Evolutionary conservation across 2,888 invertebrate genomes (phyloP).

Genomic region (Corbicula japonica): DNA sequence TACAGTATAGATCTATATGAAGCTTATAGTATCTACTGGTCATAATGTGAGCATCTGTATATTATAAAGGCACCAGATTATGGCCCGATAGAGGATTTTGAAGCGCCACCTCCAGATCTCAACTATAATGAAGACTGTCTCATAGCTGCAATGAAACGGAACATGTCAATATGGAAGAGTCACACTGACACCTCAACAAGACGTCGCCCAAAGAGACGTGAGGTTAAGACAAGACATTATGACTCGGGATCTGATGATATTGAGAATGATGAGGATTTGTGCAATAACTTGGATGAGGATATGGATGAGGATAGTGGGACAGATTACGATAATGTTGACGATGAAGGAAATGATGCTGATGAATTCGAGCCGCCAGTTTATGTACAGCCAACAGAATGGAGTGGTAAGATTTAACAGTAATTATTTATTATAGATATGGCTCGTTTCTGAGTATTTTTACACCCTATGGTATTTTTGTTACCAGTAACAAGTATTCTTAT

Average conservation of each 20-base stretch:
- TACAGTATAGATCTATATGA: no score
- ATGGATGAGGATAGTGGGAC: conserved; percentile 38
- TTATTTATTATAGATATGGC: no score
- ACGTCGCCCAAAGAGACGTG: conserved; percentile 1
- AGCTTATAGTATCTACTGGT: no score
- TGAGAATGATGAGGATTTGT: conserved; percentile 22
- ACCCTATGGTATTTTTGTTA: no score
- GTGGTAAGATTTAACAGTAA: no score
- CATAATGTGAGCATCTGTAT: not conserved
- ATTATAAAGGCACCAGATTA: conserved; percentile 20
- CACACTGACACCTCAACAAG: conserved; percentile 56
- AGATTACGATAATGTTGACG: conserved; percentile 34
- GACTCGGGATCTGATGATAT: conserved; percentile 9
- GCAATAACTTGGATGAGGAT: conserved; percentile 29
- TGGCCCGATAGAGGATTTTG: conserved; percentile 47
- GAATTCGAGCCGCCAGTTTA: conserved; percentile 71
- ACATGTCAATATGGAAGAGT: conserved; percentile 72
- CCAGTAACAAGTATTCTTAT: no score
- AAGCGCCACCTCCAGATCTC: conserved; percentile 58
- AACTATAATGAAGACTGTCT: conserved; percentile 66
- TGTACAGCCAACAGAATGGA: conserved; percentile 52
- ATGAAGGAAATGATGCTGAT: conserved; percentile 62
- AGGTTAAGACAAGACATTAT: not conserved
- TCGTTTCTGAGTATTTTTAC: no score
- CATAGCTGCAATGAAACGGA: conserved; percentile 65